A percentile compares a stretch with the other conserved stretches of the same genome.
Conservation (phyloP, 2,888 invertebrate genomes). For the Saturnia japonica region DNA sequence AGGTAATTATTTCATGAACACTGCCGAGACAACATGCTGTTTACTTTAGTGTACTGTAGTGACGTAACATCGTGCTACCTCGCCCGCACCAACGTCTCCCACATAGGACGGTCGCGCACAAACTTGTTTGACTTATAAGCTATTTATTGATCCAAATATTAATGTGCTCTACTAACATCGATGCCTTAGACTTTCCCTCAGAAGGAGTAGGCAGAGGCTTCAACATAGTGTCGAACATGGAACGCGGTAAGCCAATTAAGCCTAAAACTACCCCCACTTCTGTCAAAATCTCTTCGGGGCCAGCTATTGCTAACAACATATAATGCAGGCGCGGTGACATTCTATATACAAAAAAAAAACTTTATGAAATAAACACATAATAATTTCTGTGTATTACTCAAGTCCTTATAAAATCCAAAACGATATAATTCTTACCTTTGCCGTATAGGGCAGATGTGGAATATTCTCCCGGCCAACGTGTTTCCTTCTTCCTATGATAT, state of each 20-base stretch:
- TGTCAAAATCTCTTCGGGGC: conserved; percentile 77
- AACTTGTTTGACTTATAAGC: no score
- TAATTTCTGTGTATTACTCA: background rate
- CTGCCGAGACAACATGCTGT: no score
- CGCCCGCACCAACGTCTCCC: no score
- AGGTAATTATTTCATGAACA: no score
- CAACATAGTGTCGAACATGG: conserved; percentile 82
- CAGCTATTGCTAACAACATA: conserved; percentile 77
- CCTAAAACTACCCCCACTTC: conserved; percentile 77
- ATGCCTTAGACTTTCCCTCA: conserved; percentile 54
- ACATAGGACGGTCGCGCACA: no score
- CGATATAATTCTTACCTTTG: no score
- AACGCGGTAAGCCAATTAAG: conserved; percentile 81
- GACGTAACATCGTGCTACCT: no score
- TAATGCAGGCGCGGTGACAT: conserved; percentile 69
- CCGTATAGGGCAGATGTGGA: no score
- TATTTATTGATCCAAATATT: background rate
- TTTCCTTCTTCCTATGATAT: no score
- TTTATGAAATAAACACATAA: background rate
- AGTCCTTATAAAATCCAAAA: background rate
- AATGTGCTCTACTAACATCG: conserved; percentile 41
- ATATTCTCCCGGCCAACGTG: no score
- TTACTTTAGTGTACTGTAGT: no score
- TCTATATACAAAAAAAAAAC: conserved; percentile 33
- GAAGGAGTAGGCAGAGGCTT: conserved; percentile 47